Base-by-base conservation (phyloP, 2,888 invertebrate genomes). In the Synanthedon myopaeformis region DNA sequence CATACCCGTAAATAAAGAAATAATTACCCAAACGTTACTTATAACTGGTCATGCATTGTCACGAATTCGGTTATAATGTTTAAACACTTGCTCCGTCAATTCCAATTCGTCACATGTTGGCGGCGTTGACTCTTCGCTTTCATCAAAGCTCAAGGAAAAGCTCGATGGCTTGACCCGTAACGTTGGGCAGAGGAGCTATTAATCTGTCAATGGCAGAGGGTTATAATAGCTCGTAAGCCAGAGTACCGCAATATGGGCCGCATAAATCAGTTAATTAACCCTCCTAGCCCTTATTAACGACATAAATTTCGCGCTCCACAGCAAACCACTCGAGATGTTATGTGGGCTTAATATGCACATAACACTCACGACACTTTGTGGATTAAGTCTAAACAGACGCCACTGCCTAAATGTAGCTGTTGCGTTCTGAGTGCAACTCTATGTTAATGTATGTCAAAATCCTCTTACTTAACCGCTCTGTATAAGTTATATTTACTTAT, bases 221-320 rank as follows among this genome's bases (percentile, higher is more conserved):
- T 69, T 68, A 72, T 76, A 75, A 78, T 70, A 74, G 71, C 70
- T 75, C 75, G 76, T 75, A 72, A 70, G 70, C 67, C 61, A 59
- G 65, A 66, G 65, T 66, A 68, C 73, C 71, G 74, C 77, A 76
- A 76, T 82, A 83, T 79, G 79, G 71, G 68, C 74, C 65, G 69
- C 79, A 79, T 85, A 83, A 85, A 83, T 85, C 83, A 82, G 75
- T 76, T 83, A 84, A 85, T 86, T 85, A 84, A 83, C 81, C 80
- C 80, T 72, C 77, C 70, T 65, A 70, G 77, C 74, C 78, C 82
- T 82, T 85, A 85, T 85, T 83, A 85, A 82, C 74, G 77, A 82
- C 82, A 84, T 85, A 84, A 82, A 85, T 85, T 85, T 82, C 71
- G 72, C 78, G 76, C 76, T 72, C 65, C 64, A 67, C 68, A 70